These are phyloP conservation scores for Scaptomyza flava DNA, from an alignment of 2,888 invertebrate species.

Conservation along the genomic window DNA sequence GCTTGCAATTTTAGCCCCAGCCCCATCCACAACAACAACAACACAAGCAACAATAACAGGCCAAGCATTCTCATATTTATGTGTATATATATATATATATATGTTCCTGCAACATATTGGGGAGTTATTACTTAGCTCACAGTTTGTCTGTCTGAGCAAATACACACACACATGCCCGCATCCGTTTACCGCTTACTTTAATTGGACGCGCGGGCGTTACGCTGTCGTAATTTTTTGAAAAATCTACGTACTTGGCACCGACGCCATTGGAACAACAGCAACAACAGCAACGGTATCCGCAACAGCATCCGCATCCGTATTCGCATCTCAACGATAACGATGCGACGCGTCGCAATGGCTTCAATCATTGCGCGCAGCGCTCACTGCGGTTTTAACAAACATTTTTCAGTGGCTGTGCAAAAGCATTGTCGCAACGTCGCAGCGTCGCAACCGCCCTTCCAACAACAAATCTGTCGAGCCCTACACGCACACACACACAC, in stretches of 20 bases:
- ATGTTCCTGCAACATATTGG: slow-evolving; percentile 60
- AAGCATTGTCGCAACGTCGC: slow-evolving; percentile 30
- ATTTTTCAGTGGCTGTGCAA: slow-evolving; percentile 64
- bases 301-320: slow-evolving; percentile 40
- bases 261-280: slow-evolving; percentile 3
- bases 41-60: slow-evolving; percentile 12
- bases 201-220: slow-evolving; percentile 81
- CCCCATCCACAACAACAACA: background rate
- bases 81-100: slow-evolving; percentile 30
- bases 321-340: slow-evolving; percentile 59
- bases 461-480: slow-evolving; percentile 7
- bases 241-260: slow-evolving; percentile 63
- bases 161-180: slow-evolving; percentile 9
- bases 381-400: slow-evolving; percentile 77
- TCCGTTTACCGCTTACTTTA: slow-evolving; percentile 75
- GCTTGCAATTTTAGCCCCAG: slow-evolving; percentile 68
- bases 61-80: slow-evolving; percentile 50
- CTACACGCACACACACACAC: slow-evolving; percentile 4
- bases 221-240: slow-evolving; percentile 80
- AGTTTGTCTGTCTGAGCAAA: slow-evolving; percentile 22
- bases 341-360: slow-evolving; percentile 69
- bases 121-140: slow-evolving; percentile 63
- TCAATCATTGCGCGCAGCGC: slow-evolving; percentile 74
- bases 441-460: slow-evolving; percentile 17
- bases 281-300: slow-evolving; percentile 21